Evolutionary conservation across 2,113 vertebrate species (phyloP).

Genomic region (Bos indicus): DNA sequence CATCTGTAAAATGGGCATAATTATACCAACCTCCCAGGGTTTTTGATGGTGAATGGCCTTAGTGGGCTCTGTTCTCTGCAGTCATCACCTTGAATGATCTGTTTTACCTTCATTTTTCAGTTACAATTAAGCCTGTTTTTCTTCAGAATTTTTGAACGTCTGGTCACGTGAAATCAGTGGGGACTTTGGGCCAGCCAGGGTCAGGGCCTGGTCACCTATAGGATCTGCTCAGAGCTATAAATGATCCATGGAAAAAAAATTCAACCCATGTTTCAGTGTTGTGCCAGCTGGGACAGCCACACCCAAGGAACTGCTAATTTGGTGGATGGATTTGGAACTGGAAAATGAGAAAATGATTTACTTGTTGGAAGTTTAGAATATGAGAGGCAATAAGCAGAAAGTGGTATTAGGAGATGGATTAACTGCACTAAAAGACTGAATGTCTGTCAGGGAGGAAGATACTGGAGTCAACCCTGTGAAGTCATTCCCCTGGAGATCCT

Average conservation of each 20-base stretch:
- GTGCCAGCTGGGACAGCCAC: background rate
- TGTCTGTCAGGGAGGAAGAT: background rate
- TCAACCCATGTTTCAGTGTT: background rate
- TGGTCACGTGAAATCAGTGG: background rate
- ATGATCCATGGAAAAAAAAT: background rate
- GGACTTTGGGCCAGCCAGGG: background rate
- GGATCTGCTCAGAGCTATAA: background rate
- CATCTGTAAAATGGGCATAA: background rate
- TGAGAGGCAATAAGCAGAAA: constrained; percentile 51
- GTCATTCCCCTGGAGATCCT: background rate
- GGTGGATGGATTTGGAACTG: constrained; percentile 19
- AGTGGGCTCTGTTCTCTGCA: background rate
- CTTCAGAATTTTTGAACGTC: background rate
- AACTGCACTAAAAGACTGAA: background rate
- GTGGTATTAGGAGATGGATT: background rate
- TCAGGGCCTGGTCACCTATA: background rate
- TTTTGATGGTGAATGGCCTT: background rate
- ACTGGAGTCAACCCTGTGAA: background rate
- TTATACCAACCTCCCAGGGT: background rate
- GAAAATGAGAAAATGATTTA: constrained; percentile 39
- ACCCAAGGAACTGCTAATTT: background rate
- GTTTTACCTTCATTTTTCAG: background rate
- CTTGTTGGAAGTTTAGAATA: constrained; percentile 51
- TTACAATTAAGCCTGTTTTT: background rate
- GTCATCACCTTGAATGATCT: background rate